Conservation (phyloP, 2,113 vertebrate genomes). For the Enhydra lutris region DNA sequence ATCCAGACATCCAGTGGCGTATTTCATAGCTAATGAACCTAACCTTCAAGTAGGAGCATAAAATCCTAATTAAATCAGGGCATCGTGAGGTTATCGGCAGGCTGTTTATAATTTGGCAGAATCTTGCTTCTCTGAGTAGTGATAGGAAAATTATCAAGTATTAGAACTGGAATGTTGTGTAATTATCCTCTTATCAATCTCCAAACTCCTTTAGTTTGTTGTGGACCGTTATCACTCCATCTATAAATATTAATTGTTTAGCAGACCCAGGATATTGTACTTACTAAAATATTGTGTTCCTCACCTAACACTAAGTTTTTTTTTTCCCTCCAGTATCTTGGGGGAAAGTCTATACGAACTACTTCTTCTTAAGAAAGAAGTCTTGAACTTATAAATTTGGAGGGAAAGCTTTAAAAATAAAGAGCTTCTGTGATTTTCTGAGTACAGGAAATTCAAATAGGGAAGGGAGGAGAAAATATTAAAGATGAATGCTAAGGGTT, state of each 20-base stretch:
- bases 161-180: conserved; percentile 33
- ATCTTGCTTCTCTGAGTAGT: conserved; percentile 20
- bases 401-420: conserved; percentile 44
- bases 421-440: conserved; percentile 67
- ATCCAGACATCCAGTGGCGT: conserved; percentile 44
- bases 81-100: conserved; percentile 63
- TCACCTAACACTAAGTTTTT: conserved; percentile 59
- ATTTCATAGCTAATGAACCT: conserved; percentile 70
- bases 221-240: conserved; percentile 10
- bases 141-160: conserved; percentile 71
- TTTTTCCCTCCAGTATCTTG: conserved; percentile 59
- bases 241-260: conserved; percentile 71
- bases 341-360: conserved; percentile 72
- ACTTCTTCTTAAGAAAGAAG: conserved; percentile 70
- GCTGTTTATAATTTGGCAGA: conserved; percentile 45
- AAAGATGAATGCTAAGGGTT: conserved; percentile 58
- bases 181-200: conserved; percentile 68
- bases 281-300: conserved; percentile 76
- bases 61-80: conserved; percentile 76
- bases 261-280: conserved; percentile 58
- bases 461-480: conserved; percentile 73
- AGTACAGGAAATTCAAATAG: conserved; percentile 72
- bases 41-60: conserved; percentile 61
- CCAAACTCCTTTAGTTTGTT: conserved; percentile 48
- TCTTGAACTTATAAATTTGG: conserved; percentile 76